Evolutionary conservation across 1,140 invertebrate species (phyloP).

Genomic region (Atta cephalotes): DNA sequence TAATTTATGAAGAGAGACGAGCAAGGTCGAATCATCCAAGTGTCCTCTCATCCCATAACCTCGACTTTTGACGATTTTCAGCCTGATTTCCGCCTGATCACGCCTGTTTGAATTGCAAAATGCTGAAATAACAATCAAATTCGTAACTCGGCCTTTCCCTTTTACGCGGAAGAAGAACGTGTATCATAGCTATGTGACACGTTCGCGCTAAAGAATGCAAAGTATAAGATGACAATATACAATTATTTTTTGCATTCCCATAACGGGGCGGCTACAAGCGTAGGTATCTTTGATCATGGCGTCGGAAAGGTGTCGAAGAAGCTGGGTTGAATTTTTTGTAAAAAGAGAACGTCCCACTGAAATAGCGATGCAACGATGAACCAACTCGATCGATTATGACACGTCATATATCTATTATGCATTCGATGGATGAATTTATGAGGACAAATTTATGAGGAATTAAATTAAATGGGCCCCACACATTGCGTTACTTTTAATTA

Average conservation of each 20-base stretch:
- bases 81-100: neutral
- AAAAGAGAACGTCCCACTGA: neutral
- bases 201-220: conserved; percentile 3
- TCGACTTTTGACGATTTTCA: conserved; percentile 20
- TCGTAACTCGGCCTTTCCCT: neutral
- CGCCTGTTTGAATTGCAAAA: conserved; percentile 16
- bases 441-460: neutral
- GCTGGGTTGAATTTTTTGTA: neutral
- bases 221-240: neutral
- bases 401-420: conserved; percentile 30
- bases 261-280: conserved; percentile 5
- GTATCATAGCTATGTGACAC: neutral
- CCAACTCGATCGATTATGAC: neutral
- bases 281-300: neutral
- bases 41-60: neutral
- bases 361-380: neutral
- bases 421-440: neutral
- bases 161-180: conserved; percentile 4
- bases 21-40: neutral
- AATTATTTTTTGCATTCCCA: conserved; percentile 21
- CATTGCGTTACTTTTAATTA: neutral
- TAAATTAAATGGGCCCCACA: neutral
- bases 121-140: neutral
- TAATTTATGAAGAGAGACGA: conserved; percentile 4
- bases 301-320: neutral